Base-by-base conservation (phyloP, 2,888 invertebrate species). In the Microctonus aethiopoides region DNA sequence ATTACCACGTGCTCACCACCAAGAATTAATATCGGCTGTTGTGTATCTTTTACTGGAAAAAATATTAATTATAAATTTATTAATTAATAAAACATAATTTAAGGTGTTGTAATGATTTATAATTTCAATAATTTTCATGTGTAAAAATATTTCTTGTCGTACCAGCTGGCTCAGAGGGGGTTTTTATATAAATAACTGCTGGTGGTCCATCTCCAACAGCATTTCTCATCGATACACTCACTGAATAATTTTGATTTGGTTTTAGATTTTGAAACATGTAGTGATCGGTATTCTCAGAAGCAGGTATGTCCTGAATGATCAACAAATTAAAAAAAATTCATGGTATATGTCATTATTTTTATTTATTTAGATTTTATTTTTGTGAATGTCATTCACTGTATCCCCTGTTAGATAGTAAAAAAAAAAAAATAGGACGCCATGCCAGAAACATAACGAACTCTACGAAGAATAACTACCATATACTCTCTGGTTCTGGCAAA, bases 161-260 rank as follows among this genome's bases (percentile, higher is more conserved):
- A 93, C 93, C 90, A 77, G 89, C 89, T 52, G 91, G 90, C 84
- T 91, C 89, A 9, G 91, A 89, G 1, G 92, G 91, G 0, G 95
- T 95, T 5, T 91, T 89, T 13, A 94, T 91, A 65, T 88, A 88
- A 10, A 90, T 89, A 65, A 87, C 87, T 0, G 92, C 91, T 5
- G 90, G 87, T 0, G 95, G 95, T 2, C 96, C 95, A 78, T 93
- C 92, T 2, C 96, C 96, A 34, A 92, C 91, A 1, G 90, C 90
- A 82, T 96, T 96, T 75, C 93, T 89, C 92, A 95, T 95, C 2
- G 92, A 90, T 24, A 96, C 90, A 13, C 92, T 91, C n/a, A 96
- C 89, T 6, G 91, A 91, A 82, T 95, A 96, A 79, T 92, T 92
- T 24, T 91, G 90, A 26, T 90, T 89, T 0, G 95, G 91, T 63